Conservation (phyloP, 2,797 vertebrate species). For the Rhinatrema bivittatum region DNA sequence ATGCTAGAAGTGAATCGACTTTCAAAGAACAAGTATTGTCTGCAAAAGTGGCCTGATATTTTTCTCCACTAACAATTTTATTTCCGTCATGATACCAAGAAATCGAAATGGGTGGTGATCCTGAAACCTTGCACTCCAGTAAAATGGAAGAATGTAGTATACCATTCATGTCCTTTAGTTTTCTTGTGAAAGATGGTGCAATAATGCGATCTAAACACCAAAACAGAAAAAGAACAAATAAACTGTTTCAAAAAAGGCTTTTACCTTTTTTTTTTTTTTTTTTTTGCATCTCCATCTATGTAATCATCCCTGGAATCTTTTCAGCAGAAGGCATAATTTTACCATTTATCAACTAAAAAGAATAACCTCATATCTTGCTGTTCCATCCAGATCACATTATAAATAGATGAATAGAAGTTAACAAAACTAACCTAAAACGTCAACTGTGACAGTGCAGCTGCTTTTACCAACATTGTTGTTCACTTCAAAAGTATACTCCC, state of each 20-base stretch:
- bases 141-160: constrained; percentile 64
- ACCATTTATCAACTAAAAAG: not conserved
- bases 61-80: constrained; percentile 72
- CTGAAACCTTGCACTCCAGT: constrained; percentile 87
- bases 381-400: not conserved
- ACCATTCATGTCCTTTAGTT: constrained; percentile 79
- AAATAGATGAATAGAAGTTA: constrained; percentile 3
- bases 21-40: constrained; percentile 77
- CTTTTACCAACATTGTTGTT: constrained; percentile 88
- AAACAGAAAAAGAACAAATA: constrained; percentile 28
- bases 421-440: constrained; percentile 80
- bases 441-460: constrained; percentile 79
- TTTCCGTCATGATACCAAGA: constrained; percentile 88
- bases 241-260: constrained; percentile 1
- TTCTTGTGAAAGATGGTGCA: constrained; percentile 87
- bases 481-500: constrained; percentile 86
- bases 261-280: too few relatives aligned
- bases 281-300: too few relatives aligned
- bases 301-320: too few relatives aligned
- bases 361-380: not conserved
- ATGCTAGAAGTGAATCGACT: constrained; percentile 63
- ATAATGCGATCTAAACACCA: constrained; percentile 79
- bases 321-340: too few relatives aligned
- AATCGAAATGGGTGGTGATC: constrained; percentile 85
- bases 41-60: constrained; percentile 73